Conservation (phyloP, 92 coral and sea anemone species). For the Blastomussa wellsi region DNA sequence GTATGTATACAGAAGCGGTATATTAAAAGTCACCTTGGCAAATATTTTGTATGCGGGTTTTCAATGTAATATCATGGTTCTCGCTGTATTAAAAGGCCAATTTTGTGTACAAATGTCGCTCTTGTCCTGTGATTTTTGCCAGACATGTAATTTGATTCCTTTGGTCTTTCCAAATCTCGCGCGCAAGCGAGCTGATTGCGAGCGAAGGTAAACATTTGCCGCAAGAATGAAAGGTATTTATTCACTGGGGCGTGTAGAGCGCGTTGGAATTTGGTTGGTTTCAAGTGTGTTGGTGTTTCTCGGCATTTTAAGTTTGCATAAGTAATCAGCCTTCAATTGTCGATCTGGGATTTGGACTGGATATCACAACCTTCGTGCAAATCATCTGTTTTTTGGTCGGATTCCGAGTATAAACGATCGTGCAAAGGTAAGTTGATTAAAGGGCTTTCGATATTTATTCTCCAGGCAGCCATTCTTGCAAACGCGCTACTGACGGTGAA, state of each 20-base stretch:
- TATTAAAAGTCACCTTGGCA: conserved; percentile 9
- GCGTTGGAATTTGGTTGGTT: conserved; percentile 59
- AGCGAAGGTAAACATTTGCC: conserved; percentile 30
- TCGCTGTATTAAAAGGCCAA: neutral
- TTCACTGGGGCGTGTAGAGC: conserved; percentile 73
- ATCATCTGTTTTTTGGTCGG: neutral
- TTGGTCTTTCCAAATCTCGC: neutral
- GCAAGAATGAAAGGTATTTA: conserved; percentile 66
- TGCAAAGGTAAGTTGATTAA: neutral
- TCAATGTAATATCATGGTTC: neutral
- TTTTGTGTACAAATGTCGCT: neutral
- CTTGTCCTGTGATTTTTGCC: neutral
- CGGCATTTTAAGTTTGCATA: conserved; percentile 70
- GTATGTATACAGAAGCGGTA: neutral
- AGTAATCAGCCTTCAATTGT: conserved; percentile 58
- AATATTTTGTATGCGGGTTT: neutral
- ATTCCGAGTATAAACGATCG: neutral
- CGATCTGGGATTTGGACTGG: conserved; percentile 27
- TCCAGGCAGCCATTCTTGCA: neutral
- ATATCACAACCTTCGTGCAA: neutral
- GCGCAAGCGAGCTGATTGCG: neutral
- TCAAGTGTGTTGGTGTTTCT: conserved; percentile 61
- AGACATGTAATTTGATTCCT: conserved; percentile 24
- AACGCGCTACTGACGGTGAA: neutral
- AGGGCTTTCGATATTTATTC: neutral